phyloP scores from a whole-genome alignment of 2,113 vertebrate species.

The Paramisgurnus dabryanus region DNA sequence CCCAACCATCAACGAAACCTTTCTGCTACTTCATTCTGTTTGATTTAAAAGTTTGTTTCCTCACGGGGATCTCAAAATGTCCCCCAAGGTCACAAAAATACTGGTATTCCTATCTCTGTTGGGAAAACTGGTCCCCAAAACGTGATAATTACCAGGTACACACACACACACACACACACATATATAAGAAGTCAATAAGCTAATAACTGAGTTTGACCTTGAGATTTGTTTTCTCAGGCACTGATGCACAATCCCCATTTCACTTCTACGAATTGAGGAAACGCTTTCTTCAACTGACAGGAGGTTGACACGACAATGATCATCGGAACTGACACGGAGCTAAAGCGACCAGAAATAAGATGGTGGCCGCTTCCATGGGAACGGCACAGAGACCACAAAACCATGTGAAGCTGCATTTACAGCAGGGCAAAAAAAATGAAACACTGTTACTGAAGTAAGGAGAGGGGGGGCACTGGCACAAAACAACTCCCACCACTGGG shows the following conservation, averaged over 20 bases:
- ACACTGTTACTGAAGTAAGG: background rate
- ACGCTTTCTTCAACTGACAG: background rate
- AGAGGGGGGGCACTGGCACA: background rate
- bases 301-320: background rate
- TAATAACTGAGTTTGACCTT: slow-evolving; percentile 18
- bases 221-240: slow-evolving; percentile 6
- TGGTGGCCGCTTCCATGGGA: slow-evolving; percentile 34
- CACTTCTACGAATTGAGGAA: background rate
- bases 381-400: background rate
- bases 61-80: too few relatives aligned
- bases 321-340: slow-evolving; percentile 14
- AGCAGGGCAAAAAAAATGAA: background rate
- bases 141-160: too few relatives aligned
- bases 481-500: slow-evolving; percentile 27
- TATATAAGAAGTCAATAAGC: too few relatives aligned
- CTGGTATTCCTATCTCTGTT: too few relatives aligned
- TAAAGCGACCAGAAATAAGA: slow-evolving; percentile 27
- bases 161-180: too few relatives aligned
- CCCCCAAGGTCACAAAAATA: too few relatives aligned
- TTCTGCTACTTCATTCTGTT: too few relatives aligned
- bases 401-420: background rate
- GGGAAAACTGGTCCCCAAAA: too few relatives aligned
- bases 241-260: background rate
- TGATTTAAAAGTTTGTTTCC: too few relatives aligned
- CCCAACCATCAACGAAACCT: too few relatives aligned